Conservation (phyloP, 2,113 vertebrate genomes). For the Sapayoa aenigma region DNA sequence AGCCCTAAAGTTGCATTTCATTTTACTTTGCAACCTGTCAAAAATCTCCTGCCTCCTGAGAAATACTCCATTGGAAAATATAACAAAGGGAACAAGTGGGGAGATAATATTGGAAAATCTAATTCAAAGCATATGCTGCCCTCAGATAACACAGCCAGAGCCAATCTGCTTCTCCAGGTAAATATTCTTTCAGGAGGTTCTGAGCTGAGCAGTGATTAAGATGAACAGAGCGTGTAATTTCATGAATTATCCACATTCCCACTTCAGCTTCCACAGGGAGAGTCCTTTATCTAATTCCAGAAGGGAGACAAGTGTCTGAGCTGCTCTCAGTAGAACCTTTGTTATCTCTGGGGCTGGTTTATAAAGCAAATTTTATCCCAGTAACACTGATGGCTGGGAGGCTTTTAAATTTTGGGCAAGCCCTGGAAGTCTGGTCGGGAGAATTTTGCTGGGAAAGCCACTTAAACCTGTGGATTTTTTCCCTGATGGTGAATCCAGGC, state of each 20-base stretch:
- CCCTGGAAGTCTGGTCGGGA: neutral
- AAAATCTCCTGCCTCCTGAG: neutral
- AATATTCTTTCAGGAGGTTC: neutral
- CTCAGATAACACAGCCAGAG: conserved; percentile 26
- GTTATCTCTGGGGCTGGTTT: neutral
- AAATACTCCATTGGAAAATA: neutral
- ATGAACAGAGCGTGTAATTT: conserved; percentile 1
- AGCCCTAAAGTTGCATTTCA: neutral
- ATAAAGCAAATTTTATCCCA: neutral
- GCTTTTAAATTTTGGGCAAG: neutral
- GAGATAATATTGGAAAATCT: conserved; percentile 21
- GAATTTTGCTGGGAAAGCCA: neutral
- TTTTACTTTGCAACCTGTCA: neutral
- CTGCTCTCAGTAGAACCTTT: neutral
- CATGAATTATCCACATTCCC: neutral
- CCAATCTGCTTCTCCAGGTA: conserved; percentile 33
- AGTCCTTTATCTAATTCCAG: neutral
- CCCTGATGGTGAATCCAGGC: neutral
- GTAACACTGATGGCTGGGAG: neutral
- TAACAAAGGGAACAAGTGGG: neutral
- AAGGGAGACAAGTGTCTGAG: neutral
- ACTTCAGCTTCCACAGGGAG: neutral
- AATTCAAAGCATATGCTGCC: conserved; percentile 27
- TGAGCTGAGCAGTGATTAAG: neutral
- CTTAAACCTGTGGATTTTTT: neutral